phyloP scores from a whole-genome alignment of 2,797 vertebrate genomes.

The Trachops cirrhosus region DNA sequence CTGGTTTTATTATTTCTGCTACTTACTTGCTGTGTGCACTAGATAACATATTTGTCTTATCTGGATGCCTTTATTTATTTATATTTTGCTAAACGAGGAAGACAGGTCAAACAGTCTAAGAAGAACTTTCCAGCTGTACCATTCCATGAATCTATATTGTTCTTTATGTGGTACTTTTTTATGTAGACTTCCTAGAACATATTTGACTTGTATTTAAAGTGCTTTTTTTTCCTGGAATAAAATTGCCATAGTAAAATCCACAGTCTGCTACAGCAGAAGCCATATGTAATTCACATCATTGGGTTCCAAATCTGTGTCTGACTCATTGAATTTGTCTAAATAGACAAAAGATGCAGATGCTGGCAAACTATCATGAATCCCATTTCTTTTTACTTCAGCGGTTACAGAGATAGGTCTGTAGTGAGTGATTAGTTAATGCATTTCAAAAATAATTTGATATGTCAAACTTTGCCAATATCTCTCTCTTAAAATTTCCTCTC shows the following conservation, averaged over 20 bases:
- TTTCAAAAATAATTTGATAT: not conserved
- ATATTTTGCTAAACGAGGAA: not conserved
- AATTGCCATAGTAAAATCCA: not conserved
- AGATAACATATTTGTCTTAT: not conserved
- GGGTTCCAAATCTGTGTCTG: not conserved
- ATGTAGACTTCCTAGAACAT: not conserved
- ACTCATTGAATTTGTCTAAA: not conserved
- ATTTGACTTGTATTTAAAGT: not conserved
- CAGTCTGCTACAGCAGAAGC: not conserved
- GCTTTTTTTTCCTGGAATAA: not conserved
- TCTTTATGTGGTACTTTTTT: not conserved
- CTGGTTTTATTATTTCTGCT: not conserved
- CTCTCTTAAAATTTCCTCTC: not conserved
- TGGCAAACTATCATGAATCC: not conserved
- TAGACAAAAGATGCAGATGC: not conserved
- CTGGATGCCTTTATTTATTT: not conserved
- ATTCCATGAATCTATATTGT: not conserved
- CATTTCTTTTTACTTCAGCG: not conserved
- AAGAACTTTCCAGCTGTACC: not conserved
- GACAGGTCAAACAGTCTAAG: not conserved
- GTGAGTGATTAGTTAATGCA: not conserved
- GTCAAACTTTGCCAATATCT: not conserved
- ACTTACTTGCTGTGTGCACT: not conserved
- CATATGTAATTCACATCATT: not conserved
- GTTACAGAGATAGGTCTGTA: not conserved